Base-by-base conservation (phyloP, 2,888 invertebrate species). In the Callinectes sapidus region DNA sequence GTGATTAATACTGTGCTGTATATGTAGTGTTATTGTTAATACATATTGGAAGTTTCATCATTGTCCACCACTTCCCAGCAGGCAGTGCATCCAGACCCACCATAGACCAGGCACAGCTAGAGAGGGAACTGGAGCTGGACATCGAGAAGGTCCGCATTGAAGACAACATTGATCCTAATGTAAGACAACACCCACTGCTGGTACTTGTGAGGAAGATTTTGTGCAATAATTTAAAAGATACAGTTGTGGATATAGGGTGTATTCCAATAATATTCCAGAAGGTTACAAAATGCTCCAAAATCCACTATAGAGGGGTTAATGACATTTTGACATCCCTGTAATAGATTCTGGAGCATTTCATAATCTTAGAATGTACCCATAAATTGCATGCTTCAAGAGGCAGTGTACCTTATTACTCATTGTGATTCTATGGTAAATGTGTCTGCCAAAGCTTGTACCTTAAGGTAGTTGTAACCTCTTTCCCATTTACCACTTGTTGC, bases 71-170 rank as follows among this genome's bases (percentile, higher is more conserved):
- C 14, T 23, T 28, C 71, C 42, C 39, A 32, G 55, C 23, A 55
- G 90, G 77, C 71, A 88, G 91, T 77, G 88, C 87, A 87, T 90
- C 86, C 42, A 86, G 92, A 28, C 48, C 88, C 14, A 66, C 90
- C 42, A 93, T 92, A 77, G 95, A 95, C 88, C 95, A 95, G 87
- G 96, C 96, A 95, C 95, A 96, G 94, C 91, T 96, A 95, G 97
- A 97, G 95, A 97, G 97, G 94, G 98, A 98, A 95, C 96, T 98
- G 81, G 98, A 98, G 95, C 96, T 97, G 89, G 98, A 98, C 96
- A 96, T 98, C 91, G 98, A 98, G 95, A 97, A 97, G 95, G 97
- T 98, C 95, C 97, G 97, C 95, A 96, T 98, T 54, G 98, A 98
- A 95, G 97, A 97, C 94, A 97, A 97, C 95, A 97, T 98, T 95